Base-by-base conservation (phyloP, 2,113 vertebrate genomes). In the Uria lomvia region DNA sequence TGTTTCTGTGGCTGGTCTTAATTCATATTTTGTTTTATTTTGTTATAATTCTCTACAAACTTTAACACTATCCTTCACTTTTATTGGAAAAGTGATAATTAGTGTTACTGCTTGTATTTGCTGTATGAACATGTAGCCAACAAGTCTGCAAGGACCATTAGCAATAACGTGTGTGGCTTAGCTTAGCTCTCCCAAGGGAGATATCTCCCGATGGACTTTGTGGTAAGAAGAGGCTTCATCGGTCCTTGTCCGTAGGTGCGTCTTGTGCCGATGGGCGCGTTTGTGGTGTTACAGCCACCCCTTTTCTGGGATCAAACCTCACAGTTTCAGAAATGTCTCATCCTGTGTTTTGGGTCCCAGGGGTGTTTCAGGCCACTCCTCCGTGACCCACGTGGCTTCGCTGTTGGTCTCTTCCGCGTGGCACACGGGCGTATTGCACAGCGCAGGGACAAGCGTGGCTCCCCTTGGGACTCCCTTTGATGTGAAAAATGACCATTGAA, bases 311-410 rank as follows among this genome's bases (percentile, higher is more conserved):
- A 26, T 60, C 65, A 56, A 12, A 62, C 34, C 62, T 75, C 30
- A 5, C 3, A 1, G 32, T 52, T 88, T 58, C n/a, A 62, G 29
- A 47, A 81, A 26, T 6, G 5, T 68, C 52, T 59, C 49, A 21
- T 80, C 34, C 29, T 4, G 4, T 53, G 32, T 9, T 60, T 13
- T 27, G n/a, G 29, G 49, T 58, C 23, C 42, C 2, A 1, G 53
- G 12, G 20, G 17, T 18, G 76, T 58, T 49, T 38, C 45, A 56
- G 65, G 50, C 42, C 38, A 22, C 21, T 32, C 43, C 30, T 42
- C 38, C 3, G 1, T 38, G 63, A 60, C 45, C 12, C 2, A 0
- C 5, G 0, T 52, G 2, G 2, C 55, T 42, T 68, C 1, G 1
- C 66, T 27, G 19, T 45, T 52, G 15, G 2, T 38, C 42, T 40